phyloP scores from a whole-genome alignment of 2,113 vertebrate species.

The Gila orcuttii region DNA sequence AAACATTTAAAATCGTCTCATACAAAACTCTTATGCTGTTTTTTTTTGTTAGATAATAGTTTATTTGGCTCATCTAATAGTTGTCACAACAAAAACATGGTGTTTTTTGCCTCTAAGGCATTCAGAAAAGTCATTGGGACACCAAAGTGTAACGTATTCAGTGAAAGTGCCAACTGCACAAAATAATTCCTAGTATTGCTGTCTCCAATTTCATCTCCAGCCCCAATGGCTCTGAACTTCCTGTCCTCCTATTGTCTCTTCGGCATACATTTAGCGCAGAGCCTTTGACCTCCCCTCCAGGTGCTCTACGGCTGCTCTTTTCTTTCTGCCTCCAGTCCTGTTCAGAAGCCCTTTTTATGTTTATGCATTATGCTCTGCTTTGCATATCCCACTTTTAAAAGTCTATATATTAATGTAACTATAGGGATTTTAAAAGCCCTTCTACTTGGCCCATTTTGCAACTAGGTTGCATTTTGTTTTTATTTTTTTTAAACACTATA shows the following conservation, averaged over 20 bases:
- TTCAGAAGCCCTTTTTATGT: conserved; percentile 56
- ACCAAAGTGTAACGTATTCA: background rate
- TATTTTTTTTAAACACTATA: background rate
- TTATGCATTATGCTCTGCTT: conserved; percentile 46
- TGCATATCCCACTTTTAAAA: conserved; percentile 38
- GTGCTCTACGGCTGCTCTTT: conserved; percentile 37
- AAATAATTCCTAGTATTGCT: conserved; percentile 11
- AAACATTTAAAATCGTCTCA: background rate
- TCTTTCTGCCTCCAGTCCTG: conserved; percentile 5
- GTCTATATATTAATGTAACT: no score
- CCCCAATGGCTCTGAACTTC: conserved; percentile 33
- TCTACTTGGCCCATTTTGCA: background rate
- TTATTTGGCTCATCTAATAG: background rate
- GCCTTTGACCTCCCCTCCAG: conserved; percentile 49
- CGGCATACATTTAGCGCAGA: conserved; percentile 47
- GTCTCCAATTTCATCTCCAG: conserved; percentile 41
- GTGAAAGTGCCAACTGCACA: conserved; percentile 9
- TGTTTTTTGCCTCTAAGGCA: background rate
- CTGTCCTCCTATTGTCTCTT: conserved; percentile 36
- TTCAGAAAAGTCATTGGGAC: background rate
- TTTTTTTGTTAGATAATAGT: background rate
- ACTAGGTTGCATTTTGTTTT: background rate
- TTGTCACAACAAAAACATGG: background rate
- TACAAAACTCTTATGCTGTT: background rate
- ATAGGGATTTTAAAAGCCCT: background rate